Evolutionary conservation across 2,888 invertebrate species (phyloP).

Genomic region (Gymnosoma rotundatum): DNA sequence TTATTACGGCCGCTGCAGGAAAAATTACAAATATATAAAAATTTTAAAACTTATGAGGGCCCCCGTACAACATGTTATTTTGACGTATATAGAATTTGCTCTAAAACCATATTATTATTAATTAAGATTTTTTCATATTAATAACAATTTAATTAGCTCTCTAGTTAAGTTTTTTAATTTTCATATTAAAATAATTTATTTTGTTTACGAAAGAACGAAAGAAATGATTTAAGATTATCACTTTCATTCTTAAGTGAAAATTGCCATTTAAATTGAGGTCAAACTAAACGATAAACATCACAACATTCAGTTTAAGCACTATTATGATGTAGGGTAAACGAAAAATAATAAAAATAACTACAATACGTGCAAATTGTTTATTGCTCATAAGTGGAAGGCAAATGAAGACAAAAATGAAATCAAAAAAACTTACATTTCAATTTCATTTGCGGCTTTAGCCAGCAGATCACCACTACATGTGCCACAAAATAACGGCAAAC

Average conservation of each 20-base stretch:
- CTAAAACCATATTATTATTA: too few relatives aligned
- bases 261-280: background rate
- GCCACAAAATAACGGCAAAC: background rate
- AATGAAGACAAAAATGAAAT: conserved; percentile 8
- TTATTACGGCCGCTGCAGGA: too few relatives aligned
- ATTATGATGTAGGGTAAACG: conserved; percentile 49
- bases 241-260: background rate
- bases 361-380: conserved; percentile 43
- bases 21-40: too few relatives aligned
- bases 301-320: conserved; percentile 1
- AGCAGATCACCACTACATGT: background rate
- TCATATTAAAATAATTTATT: too few relatives aligned
- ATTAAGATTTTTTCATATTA: too few relatives aligned
- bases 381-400: conserved; percentile 51
- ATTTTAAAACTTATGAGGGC: too few relatives aligned
- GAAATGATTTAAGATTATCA: too few relatives aligned
- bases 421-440: conserved; percentile 28
- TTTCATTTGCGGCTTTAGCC: conserved; percentile 41
- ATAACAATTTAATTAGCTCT: too few relatives aligned
- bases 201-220: too few relatives aligned
- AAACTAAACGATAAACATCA: conserved; percentile 10
- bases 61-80: too few relatives aligned
- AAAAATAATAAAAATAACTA: background rate
- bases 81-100: too few relatives aligned
- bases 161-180: too few relatives aligned